Conservation (phyloP, 2,888 invertebrate species). For the Cryptocheilus praepositus region DNA sequence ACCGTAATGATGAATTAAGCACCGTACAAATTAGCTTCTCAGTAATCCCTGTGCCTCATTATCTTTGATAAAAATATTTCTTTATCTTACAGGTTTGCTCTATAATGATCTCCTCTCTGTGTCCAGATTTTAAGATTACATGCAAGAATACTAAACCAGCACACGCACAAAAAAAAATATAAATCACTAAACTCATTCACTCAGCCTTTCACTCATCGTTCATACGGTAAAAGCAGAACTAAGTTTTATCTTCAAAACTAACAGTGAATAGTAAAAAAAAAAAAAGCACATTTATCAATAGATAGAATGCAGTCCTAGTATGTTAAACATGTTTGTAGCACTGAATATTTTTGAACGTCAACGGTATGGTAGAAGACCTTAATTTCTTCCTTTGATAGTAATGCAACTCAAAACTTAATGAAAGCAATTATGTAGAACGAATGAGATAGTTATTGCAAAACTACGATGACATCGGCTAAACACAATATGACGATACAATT, state of each 20-base stretch:
- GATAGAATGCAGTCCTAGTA: slow-evolving; percentile 15
- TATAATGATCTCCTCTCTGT: slow-evolving; percentile 66
- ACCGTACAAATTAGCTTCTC: background rate
- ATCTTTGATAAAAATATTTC: slow-evolving; percentile 16
- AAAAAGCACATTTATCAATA: slow-evolving; percentile 19
- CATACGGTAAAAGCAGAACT: slow-evolving; percentile 8
- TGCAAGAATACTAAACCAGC: slow-evolving; percentile 60
- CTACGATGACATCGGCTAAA: background rate
- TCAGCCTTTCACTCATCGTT: background rate
- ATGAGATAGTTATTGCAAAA: slow-evolving; percentile 13
- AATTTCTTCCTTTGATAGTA: too few species aligned
- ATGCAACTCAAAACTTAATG: too few species aligned
- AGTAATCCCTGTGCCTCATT: slow-evolving; percentile 25
- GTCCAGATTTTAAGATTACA: slow-evolving; percentile 67
- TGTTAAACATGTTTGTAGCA: background rate
- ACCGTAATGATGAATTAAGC: too few species aligned
- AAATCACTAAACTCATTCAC: too few species aligned
- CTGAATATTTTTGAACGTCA: background rate
- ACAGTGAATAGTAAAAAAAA: slow-evolving; percentile 10
- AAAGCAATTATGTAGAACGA: background rate
- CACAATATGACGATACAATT: background rate
- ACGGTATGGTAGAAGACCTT: too few species aligned
- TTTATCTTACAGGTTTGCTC: slow-evolving; percentile 10
- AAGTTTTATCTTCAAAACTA: slow-evolving; percentile 8
- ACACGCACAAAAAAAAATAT: slow-evolving; percentile 26